Conservation (phyloP, 2,113 vertebrate genomes). For the Poeciliopsis occidentalis region DNA sequence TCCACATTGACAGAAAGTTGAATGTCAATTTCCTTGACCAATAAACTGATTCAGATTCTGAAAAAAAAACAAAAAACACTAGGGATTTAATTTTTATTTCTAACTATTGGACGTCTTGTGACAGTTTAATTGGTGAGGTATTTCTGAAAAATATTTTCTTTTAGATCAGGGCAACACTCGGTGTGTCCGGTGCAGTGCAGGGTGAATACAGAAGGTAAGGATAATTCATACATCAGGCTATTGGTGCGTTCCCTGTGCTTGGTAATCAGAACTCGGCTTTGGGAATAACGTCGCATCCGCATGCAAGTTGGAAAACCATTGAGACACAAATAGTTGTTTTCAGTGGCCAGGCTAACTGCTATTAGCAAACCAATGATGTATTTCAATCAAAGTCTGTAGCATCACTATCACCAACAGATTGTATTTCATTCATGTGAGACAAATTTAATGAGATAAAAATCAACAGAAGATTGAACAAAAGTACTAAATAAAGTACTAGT, state of each 20-base stretch:
- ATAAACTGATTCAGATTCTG: neutral
- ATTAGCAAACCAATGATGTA: too few species aligned
- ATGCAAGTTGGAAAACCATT: too few species aligned
- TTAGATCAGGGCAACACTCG: neutral
- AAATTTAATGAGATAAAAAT: neutral
- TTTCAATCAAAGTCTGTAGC: neutral
- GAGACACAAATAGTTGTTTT: neutral
- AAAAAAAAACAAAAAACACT: neutral
- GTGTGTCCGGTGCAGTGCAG: too few species aligned
- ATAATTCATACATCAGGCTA: neutral
- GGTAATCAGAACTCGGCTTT: neutral
- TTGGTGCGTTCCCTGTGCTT: neutral
- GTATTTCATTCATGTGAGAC: neutral
- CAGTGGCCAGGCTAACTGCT: neutral
- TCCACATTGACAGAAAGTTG: too few species aligned
- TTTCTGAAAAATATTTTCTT: neutral
- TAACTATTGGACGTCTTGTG: too few species aligned
- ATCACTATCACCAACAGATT: neutral
- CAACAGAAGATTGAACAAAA: neutral
- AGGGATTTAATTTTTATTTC: too few species aligned
- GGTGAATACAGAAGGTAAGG: neutral
- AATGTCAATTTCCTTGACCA: too few species aligned
- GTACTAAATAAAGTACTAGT: too few species aligned
- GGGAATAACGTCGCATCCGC: too few species aligned
- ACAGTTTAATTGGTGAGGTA: neutral